A percentile compares a stretch with the other conserved stretches of the same genome.
These are phyloP conservation scores for Podarcis muralis DNA, from an alignment of 2,113 vertebrate species.

Conservation along the genomic window DNA sequence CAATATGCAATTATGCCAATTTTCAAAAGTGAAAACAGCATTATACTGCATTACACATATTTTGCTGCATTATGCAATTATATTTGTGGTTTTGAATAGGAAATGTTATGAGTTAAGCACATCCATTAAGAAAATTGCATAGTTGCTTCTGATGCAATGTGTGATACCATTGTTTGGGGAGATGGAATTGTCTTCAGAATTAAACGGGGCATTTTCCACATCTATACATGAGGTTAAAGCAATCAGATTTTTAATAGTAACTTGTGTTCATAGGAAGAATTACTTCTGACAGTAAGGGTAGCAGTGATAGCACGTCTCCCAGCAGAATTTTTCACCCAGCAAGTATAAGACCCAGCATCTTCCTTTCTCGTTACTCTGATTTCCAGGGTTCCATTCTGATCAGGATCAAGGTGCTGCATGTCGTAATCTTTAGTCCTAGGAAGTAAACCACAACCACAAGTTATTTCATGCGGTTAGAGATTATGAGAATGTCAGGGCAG, in stretches of 20 bases:
- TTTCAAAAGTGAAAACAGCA: background rate
- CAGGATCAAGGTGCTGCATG: conserved; percentile 68
- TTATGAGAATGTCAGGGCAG: background rate
- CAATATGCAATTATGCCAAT: background rate
- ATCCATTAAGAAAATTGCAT: background rate
- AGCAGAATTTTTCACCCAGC: conserved; percentile 85
- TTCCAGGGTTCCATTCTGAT: conserved; percentile 86
- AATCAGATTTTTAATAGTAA: conserved; percentile 22
- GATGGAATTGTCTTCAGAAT: background rate
- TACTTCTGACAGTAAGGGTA: conserved; percentile 89
- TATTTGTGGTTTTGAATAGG: background rate
- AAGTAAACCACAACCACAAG: background rate
- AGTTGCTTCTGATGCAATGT: background rate
- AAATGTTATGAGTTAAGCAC: background rate
- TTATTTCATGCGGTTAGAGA: background rate
- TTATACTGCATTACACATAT: background rate
- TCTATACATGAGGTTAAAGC: conserved; percentile 32
- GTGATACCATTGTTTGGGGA: background rate
- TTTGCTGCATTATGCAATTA: background rate
- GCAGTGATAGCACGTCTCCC: conserved; percentile 85
- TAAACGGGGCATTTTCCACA: background rate
- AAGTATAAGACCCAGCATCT: conserved; percentile 86
- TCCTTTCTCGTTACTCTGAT: conserved; percentile 76
- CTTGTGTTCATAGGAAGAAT: conserved; percentile 20
- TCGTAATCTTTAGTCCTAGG: conserved; percentile 86